Evolutionary conservation across 1,140 invertebrate genomes (phyloP), one percentile per base, ranked within the genome.

Genomic region (Drosophila serrata): DNA sequence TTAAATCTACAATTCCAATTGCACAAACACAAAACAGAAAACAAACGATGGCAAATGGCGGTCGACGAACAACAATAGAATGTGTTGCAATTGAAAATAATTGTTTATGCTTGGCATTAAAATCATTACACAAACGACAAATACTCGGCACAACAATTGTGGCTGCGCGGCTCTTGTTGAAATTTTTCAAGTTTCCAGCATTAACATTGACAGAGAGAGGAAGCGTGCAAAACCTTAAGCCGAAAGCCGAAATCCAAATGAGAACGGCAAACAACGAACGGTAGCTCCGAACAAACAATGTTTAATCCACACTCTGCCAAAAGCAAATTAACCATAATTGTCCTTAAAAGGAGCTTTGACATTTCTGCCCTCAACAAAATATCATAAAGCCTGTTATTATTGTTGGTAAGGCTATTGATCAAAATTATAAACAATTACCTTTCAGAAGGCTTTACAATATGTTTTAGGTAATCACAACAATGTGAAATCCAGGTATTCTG

Each of bases 81-180:
- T 86, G 82, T 87, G 70, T 82, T 87, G 82, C 82, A 87, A 87
- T 87, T 88, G 67, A 68, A 87, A 87, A 87, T 87, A 87, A 87
- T 87, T 87, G 82, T 87, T 87, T 88, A 87, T 85, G 81, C 77
- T 78, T 85, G 81, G 81, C 81, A 85, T 85, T 85, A 85, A 85
- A 85, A 81, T 82, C 82, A 87, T 88, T 87, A 82, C 82, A 87
- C 51, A 86, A 86, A 81, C 67, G 72, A 84, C 48, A 64, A 75
- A 75, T 42, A 64, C 79, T 65, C 51, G 33, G 51, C 51, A 46
- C 53, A 62, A 42, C 59, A 60, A 42, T 60, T 37, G 37, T 39
- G 60, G 49, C 33, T 46, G 19, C 27, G 24, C 17, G 17, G 51
- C 65, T 51, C 6, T 49, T 67, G 60, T 72, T 79, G 48, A 57